Evolutionary conservation across 1,140 invertebrate species (phyloP), one percentile per base, ranked within the genome.

Genomic region (Drosophila parvula): DNA sequence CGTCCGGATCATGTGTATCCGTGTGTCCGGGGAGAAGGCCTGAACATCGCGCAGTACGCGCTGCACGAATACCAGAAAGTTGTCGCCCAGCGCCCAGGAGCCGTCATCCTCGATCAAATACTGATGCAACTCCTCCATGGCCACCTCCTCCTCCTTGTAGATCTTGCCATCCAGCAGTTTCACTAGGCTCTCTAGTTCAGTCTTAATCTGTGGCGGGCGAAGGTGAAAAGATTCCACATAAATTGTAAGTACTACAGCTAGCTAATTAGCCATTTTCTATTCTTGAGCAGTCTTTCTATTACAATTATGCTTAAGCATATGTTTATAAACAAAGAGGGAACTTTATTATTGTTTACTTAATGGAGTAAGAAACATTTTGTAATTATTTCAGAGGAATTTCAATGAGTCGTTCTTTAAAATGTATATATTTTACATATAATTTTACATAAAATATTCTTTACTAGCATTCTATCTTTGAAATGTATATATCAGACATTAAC

Each of bases 91-190:
- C 45, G 97, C 97, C 97, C 97, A 98, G 70, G 96, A 97, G 45
- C 97, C 97, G 81, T 97, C 96, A 77, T 97, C 96, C 67, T 96
- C 96, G 60, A 98, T 92, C 80, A 98, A 95, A 92, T 98, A 98
- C 86, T 97, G 96, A 80, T 96, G 94, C 62, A 98, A 92, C 93
- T 98, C 97, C 74, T 95, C 94, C 75, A 97, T 92, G 79, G 95
- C 95, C 62, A 94, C 93, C 79, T 94, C 93, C 84, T 97, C 96
- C 45, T 96, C 96, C 7, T 94, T 94, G 38, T 90, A 89, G 32
- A 97, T 92, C 79, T 95, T 95, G 2, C 94, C 94, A 64, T 95
- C 94, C 4, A 96, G 92, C 22, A 94, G 73, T 62, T 93, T 93
- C 7, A 94, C 93, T 8, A 97, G 91, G 0, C 93, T 92, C 57